phyloP scores from a whole-genome alignment of 2,888 invertebrate genomes.

The Danaus chrysippus region DNA sequence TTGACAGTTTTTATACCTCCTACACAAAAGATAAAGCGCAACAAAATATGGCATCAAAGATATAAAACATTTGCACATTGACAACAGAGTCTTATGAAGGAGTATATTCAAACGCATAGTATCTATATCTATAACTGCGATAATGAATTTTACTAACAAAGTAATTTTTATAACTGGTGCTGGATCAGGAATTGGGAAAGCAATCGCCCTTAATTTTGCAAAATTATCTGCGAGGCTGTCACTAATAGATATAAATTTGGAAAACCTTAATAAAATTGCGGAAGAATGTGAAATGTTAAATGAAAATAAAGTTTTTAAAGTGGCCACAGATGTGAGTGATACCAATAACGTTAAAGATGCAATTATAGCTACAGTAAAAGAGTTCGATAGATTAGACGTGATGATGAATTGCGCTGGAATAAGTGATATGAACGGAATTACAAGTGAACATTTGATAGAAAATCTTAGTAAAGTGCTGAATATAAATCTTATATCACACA shows the following conservation, averaged over 20 bases:
- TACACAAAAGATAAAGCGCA: too few relatives aligned
- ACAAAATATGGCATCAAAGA: too few relatives aligned
- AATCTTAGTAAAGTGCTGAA: conserved; percentile 40
- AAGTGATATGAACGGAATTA: conserved; percentile 37
- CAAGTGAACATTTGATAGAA: conserved; percentile 37
- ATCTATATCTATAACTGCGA: background rate
- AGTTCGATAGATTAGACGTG: conserved; percentile 11
- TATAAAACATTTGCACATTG: too few relatives aligned
- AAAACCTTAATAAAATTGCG: conserved; percentile 1
- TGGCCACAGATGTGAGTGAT: background rate
- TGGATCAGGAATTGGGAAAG: background rate
- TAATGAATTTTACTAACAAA: background rate
- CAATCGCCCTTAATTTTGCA: background rate
- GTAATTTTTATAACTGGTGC: conserved; percentile 6
- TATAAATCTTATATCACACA: conserved; percentile 43
- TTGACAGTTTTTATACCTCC: too few relatives aligned
- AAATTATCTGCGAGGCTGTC: conserved; percentile 6
- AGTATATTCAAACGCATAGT: background rate
- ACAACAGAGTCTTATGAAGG: too few relatives aligned
- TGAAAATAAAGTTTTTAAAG: conserved; percentile 8
- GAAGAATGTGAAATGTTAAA: conserved; percentile 8
- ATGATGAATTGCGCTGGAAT: conserved; percentile 11
- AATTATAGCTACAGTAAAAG: conserved; percentile 7
- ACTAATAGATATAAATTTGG: conserved; percentile 1
- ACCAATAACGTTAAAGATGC: conserved; percentile 5